Evolutionary conservation across 2,113 vertebrate species (phyloP).

Genomic region (Seriola aureovittata): DNA sequence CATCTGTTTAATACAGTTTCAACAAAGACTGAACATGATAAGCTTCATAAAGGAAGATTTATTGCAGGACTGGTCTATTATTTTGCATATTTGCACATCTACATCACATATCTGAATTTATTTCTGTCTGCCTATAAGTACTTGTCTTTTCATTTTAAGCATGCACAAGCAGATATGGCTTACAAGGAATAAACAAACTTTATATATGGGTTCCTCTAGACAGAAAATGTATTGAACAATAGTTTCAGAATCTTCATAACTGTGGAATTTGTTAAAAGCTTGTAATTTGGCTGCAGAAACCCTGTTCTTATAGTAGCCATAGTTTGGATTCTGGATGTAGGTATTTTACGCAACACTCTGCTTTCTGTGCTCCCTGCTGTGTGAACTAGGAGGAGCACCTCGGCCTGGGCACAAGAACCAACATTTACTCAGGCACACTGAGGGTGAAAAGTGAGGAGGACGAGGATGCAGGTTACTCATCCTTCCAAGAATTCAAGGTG

Average conservation of each 20-base stretch:
- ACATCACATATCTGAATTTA: no score
- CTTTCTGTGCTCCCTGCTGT: background rate
- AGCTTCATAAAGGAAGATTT: no score
- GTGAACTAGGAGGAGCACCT: constrained; percentile 91
- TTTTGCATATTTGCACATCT: no score
- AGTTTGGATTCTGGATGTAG: background rate
- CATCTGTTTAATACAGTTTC: no score
- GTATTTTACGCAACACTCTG: background rate
- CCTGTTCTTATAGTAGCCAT: background rate
- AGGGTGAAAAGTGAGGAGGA: constrained; percentile 90
- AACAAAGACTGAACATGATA: no score
- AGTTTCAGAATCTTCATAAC: background rate
- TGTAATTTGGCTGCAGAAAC: background rate
- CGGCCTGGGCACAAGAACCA: constrained; percentile 93
- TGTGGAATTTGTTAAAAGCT: background rate
- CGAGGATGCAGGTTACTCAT: constrained; percentile 82
- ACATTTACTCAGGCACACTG: constrained; percentile 92
- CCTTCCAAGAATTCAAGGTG: constrained; percentile 91
- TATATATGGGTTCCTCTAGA: background rate
- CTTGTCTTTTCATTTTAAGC: no score
- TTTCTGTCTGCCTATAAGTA: no score
- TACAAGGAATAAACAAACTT: background rate
- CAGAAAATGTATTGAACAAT: background rate
- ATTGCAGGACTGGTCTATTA: no score
- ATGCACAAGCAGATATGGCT: background rate